Conservation (phyloP, 2,888 invertebrate species). For the Muscina levida region DNA sequence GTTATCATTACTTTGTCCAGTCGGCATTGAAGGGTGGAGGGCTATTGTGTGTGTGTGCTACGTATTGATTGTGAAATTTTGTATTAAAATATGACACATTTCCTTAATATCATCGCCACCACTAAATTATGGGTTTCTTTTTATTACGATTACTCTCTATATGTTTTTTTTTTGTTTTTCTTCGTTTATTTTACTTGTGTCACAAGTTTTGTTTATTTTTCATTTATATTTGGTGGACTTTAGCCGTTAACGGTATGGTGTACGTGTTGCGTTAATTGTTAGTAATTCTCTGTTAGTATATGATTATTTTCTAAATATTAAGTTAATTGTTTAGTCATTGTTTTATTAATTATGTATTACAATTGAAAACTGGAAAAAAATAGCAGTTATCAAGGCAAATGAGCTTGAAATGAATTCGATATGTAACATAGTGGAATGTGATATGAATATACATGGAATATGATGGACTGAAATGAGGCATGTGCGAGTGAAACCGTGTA, state of each 20-base stretch:
- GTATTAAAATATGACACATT: constrained; percentile 12
- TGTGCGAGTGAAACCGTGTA: too few species aligned
- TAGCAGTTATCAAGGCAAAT: too few species aligned
- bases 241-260: background rate
- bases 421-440: too few species aligned
- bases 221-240: constrained; percentile 4
- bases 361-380: too few species aligned
- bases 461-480: too few species aligned
- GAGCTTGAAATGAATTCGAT: too few species aligned
- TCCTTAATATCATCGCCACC: background rate
- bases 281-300: background rate
- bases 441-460: too few species aligned
- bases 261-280: constrained; percentile 19
- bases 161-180: constrained; percentile 4
- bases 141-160: too few species aligned
- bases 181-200: background rate
- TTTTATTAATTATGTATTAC: constrained; percentile 29
- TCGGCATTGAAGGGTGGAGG: too few species aligned
- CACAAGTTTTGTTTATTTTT: background rate
- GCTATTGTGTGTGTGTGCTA: background rate
- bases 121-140: constrained; percentile 1
- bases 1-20: too few species aligned
- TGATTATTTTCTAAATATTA: constrained; percentile 23
- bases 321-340: constrained; percentile 33
- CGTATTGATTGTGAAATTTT: background rate